A percentile compares a stretch with the other conserved stretches of the same genome.
Conservation (phyloP, 2,888 invertebrate species). For the Blomia tropicalis region DNA sequence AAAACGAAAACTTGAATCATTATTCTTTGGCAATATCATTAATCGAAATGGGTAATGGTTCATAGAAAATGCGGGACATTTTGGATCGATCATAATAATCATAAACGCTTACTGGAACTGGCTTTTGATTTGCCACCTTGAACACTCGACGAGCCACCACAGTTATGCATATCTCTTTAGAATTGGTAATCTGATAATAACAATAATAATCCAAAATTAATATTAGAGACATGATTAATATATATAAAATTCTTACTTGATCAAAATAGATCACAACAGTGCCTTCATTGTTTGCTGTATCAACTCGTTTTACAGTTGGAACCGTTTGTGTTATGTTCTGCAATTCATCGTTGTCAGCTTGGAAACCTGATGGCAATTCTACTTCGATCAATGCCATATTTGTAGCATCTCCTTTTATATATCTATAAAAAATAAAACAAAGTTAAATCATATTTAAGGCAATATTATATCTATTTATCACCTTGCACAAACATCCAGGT, state of each 20-base stretch:
- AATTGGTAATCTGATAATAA: slow-evolving; percentile 6
- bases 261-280: slow-evolving; percentile 55
- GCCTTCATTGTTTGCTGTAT: slow-evolving; percentile 50
- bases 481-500: slow-evolving; percentile 55
- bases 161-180: slow-evolving; percentile 30
- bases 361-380: slow-evolving; percentile 73
- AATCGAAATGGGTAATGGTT: no score
- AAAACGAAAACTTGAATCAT: no score
- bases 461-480: slow-evolving; percentile 28
- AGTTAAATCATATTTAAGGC: not conserved
- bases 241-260: slow-evolving; percentile 38
- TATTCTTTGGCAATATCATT: no score
- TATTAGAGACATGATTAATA: no score
- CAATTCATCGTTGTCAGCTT: slow-evolving; percentile 53
- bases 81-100: slow-evolving; percentile 31
- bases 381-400: slow-evolving; percentile 84
- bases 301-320: slow-evolving; percentile 45
- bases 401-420: slow-evolving; percentile 39
- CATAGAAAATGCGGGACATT: slow-evolving; percentile 29
- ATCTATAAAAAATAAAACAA: slow-evolving; percentile 12
- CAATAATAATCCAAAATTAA: no score
- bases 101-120: slow-evolving; percentile 30
- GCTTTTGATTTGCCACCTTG: slow-evolving; percentile 30
- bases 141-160: slow-evolving; percentile 30
- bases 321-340: slow-evolving; percentile 35